Conservation (phyloP, 2,113 vertebrate genomes). For the Sphyrna mokarran region DNA sequence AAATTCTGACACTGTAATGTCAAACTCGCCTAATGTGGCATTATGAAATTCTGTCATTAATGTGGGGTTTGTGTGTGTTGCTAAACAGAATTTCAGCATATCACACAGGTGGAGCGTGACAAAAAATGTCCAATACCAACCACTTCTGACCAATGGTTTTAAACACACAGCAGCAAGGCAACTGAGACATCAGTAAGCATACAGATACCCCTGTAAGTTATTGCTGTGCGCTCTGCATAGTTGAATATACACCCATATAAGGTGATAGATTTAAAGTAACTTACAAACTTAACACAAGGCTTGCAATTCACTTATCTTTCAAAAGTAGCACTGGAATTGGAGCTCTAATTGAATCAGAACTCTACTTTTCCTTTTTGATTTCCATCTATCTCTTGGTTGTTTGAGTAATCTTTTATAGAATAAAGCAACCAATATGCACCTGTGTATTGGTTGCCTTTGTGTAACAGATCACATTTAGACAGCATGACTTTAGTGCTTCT, state of each 20-base stretch:
- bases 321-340: not conserved
- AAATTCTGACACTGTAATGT: not conserved
- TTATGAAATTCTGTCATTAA: not conserved
- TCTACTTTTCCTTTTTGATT: not conserved
- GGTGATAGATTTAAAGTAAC: not conserved
- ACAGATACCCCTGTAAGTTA: not conserved
- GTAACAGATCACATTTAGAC: slow-evolving; percentile 33
- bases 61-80: not conserved
- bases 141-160: slow-evolving; percentile 1
- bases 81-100: not conserved
- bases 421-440: not conserved
- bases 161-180: not conserved
- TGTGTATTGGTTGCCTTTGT: slow-evolving; percentile 15
- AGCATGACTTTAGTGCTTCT: slow-evolving; percentile 20
- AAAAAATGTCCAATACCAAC: not conserved
- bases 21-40: not conserved
- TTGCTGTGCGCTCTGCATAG: slow-evolving; percentile 17
- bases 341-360: slow-evolving; percentile 26
- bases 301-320: slow-evolving; percentile 12
- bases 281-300: not conserved
- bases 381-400: not conserved
- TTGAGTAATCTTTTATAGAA: slow-evolving; percentile 23
- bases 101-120: not conserved
- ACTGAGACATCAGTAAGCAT: slow-evolving; percentile 14
- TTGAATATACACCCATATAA: slow-evolving; percentile 24